Conservation (phyloP, 2,113 vertebrate species). For the Dissostichus mawsoni region DNA sequence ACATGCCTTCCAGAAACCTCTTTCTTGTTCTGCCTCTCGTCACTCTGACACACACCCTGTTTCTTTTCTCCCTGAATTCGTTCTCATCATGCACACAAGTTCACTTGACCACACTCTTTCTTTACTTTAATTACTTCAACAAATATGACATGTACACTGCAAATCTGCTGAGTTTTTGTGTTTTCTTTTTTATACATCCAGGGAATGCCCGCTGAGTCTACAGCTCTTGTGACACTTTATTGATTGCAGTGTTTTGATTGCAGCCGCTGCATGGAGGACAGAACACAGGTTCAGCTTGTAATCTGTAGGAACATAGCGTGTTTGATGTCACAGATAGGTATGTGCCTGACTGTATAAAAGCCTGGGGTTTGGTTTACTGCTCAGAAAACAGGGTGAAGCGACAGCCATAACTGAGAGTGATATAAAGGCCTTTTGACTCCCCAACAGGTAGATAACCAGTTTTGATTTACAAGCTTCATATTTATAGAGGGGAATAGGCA, state of each 20-base stretch:
- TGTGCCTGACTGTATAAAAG: not conserved
- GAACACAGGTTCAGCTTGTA: slow-evolving; percentile 34
- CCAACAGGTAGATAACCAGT: not conserved
- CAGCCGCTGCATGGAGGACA: not conserved
- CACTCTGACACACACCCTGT: not conserved
- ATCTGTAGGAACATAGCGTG: not conserved
- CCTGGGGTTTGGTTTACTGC: not conserved
- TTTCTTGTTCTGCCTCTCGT: not conserved
- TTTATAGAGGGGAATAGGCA: not conserved
- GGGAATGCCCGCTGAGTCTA: slow-evolving; percentile 20
- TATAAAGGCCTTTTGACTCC: not conserved
- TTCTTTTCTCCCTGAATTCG: not conserved
- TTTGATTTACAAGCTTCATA: not conserved
- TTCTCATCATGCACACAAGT: not conserved
- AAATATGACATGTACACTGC: not conserved
- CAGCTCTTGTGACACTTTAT: slow-evolving; percentile 26
- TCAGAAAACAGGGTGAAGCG: not conserved
- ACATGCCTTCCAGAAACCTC: not conserved
- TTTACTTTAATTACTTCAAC: slow-evolving; percentile 33
- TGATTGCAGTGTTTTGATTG: slow-evolving; percentile 35
- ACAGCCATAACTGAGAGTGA: not conserved
- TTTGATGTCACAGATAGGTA: slow-evolving; percentile 9
- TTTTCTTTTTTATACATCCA: slow-evolving; percentile 18
- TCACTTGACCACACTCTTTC: slow-evolving; percentile 11
- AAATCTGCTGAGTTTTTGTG: slow-evolving; percentile 11